These are phyloP conservation scores for Equus przewalskii DNA, from an alignment of 2,113 vertebrate genomes.

Conservation along the genomic window DNA sequence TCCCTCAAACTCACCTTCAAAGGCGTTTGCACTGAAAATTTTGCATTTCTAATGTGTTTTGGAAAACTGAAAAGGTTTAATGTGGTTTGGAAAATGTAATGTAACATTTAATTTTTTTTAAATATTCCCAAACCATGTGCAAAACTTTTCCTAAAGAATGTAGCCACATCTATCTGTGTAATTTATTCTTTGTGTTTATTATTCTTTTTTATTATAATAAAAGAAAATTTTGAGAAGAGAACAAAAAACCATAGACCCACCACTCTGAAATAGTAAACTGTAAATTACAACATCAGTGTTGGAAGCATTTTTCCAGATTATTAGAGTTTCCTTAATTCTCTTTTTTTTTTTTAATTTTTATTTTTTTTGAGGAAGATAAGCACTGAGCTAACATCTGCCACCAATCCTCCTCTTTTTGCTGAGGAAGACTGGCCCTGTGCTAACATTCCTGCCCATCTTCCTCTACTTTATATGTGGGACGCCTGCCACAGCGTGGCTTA, in stretches of 20 bases:
- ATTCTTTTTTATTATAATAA: slow-evolving; percentile 46
- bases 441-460: no score
- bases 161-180: not conserved
- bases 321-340: not conserved
- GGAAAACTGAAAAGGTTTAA: slow-evolving; percentile 56
- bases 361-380: no score
- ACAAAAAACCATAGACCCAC: not conserved
- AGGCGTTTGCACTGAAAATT: not conserved
- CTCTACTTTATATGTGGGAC: no score
- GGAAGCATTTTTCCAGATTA: not conserved
- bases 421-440: no score
- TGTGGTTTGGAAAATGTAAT: slow-evolving; percentile 55
- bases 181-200: slow-evolving; percentile 42
- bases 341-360: no score
- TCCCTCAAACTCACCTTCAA: slow-evolving; percentile 12
- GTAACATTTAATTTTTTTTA: not conserved
- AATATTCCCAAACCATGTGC: not conserved
- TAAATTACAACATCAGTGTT: not conserved
- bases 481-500: no score
- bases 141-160: slow-evolving; percentile 39
- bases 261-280: not conserved
- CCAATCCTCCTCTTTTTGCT: no score
- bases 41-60: slow-evolving; percentile 31
- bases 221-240: slow-evolving; percentile 36
- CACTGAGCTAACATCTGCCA: no score